Base-by-base conservation (phyloP, 2,113 vertebrate species). In the Hystrix cristata region DNA sequence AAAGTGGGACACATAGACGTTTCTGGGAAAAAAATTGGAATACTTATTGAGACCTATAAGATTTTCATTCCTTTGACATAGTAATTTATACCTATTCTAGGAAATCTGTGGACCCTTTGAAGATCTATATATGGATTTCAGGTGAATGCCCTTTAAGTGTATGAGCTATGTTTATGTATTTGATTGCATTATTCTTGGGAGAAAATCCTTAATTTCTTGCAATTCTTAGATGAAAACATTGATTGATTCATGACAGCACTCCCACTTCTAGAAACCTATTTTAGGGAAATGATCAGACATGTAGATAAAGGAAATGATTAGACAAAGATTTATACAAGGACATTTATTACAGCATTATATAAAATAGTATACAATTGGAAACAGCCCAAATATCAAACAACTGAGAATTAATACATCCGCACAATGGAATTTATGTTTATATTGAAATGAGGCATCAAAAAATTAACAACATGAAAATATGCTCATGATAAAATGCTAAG, bases 391-490 rank as follows among this genome's bases (percentile, higher is more conserved):
- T 91, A 93, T 93, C 34, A 74, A 97, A 95, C 78, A 94, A 87
- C 31, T 89, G 88, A 96, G 83, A 83, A 90, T 97, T 96, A 94
- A 97, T 91, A 87, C 78, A 91, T 87, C 74, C 87, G 13, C 78
- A 86, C 81, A 96, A 76, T 93, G 76, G 83, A 88, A 96, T 96
- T 94, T 96, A 93, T 91, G 43, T 87, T 92, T 81, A 46, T 84
- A 67, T 94, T 97, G 71, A 96, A 97, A 97, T 86, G 51, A 96
- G 78, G 93, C 51, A 92, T 95, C 67, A 97, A 79, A 95, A 96
- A 96, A 78, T 89, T 87, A 93, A 85, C 12, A 34, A 94, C 71
- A 80, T 89, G 72, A 93, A 97, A 96, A 93, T 95, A 82, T 76
- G 64, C 76, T 97, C 53, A 71, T 86, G 89, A 90, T 97, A 89